Evolutionary conservation across 2,113 vertebrate species (phyloP).

Genomic region (Macrotis lagotis): DNA sequence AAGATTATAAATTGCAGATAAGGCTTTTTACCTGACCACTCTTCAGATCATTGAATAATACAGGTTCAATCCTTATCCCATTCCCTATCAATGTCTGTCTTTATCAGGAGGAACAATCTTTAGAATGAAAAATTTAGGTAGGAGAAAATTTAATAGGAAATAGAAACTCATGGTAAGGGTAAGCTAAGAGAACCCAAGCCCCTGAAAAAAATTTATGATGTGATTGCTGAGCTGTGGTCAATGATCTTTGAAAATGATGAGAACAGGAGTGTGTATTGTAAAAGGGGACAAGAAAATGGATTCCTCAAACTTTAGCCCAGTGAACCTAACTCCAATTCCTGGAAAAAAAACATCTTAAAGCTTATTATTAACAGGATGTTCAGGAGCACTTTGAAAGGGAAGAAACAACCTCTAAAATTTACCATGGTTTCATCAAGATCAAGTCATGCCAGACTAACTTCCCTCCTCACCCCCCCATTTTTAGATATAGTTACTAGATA

Average conservation of each 20-base stretch:
- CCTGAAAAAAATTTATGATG: neutral
- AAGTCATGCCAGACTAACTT: neutral
- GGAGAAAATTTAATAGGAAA: neutral
- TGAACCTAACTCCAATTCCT: neutral
- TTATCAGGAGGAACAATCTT: neutral
- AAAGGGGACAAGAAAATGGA: neutral
- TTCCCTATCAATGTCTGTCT: neutral
- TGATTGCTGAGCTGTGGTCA: neutral
- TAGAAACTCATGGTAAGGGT: neutral
- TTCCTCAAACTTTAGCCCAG: neutral
- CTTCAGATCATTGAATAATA: neutral
- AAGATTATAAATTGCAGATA: neutral
- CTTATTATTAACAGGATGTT: neutral
- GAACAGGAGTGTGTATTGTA: neutral
- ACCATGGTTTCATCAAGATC: neutral
- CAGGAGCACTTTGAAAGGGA: neutral
- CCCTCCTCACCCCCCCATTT: neutral
- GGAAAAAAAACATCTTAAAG: neutral
- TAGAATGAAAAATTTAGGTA: neutral
- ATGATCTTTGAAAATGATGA: neutral
- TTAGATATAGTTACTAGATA: neutral
- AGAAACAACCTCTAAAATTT: neutral
- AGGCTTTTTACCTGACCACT: neutral
- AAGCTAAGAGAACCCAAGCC: neutral
- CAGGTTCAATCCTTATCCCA: neutral